These are phyloP conservation scores for Mythimna pallens DNA, from an alignment of 2,888 invertebrate genomes.

Conservation along the genomic window DNA sequence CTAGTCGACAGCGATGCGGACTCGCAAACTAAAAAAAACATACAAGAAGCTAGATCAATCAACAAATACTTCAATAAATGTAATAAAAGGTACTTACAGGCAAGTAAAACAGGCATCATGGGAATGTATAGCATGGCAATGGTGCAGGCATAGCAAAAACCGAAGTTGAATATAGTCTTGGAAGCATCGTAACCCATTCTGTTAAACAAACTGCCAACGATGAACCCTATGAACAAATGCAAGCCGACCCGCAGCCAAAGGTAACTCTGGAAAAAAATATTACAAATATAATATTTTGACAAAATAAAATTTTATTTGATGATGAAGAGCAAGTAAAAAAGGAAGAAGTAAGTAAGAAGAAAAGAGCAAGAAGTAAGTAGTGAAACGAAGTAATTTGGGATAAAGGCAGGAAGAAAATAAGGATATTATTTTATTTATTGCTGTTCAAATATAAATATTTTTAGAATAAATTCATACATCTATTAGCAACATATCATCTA, in stretches of 20 bases:
- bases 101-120: conserved; percentile 95
- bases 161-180: conserved; percentile 95
- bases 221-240: conserved; percentile 92
- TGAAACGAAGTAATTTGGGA: no score
- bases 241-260: conserved; percentile 93
- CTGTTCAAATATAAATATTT: no score
- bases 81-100: conserved; percentile 91
- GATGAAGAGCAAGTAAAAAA: neutral
- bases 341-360: no score
- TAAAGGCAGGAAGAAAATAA: no score
- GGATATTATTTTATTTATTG: no score
- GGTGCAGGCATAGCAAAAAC: conserved; percentile 95
- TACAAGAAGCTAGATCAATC: no score
- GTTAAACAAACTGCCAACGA: conserved; percentile 93
- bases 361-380: no score
- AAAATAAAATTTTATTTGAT: neutral
- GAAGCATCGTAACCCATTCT: conserved; percentile 95
- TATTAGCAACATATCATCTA: neutral
- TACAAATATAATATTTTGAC: neutral
- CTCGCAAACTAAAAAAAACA: no score
- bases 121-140: conserved; percentile 95
- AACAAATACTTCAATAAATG: neutral
- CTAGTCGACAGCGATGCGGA: no score
- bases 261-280: conserved; percentile 91
- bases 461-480: neutral